These are phyloP conservation scores for Brachyistius frenatus DNA, from an alignment of 2,113 vertebrate species.

Conservation along the genomic window DNA sequence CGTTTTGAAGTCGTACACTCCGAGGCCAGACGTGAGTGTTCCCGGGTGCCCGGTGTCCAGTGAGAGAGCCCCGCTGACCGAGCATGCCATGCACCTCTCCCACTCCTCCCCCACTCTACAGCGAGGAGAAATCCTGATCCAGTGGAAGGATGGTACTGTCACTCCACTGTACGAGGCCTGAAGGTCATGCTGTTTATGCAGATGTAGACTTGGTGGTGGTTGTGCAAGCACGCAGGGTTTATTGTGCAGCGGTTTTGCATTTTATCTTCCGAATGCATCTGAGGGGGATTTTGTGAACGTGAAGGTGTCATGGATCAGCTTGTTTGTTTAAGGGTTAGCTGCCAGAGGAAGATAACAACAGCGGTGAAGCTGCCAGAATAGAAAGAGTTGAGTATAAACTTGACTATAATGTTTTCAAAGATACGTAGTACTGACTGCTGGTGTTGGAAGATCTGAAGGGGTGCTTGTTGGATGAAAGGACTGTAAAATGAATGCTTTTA, in stretches of 20 bases:
- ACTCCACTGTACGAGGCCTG: constrained; percentile 88
- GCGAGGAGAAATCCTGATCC: constrained; percentile 88
- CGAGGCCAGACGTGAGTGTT: constrained; percentile 65
- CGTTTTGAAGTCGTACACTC: constrained; percentile 83
- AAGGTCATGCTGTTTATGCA: constrained; percentile 1
- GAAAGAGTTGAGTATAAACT: constrained; percentile 4
- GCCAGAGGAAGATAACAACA: too few relatives aligned
- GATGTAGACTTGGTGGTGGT: not conserved
- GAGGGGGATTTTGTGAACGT: not conserved
- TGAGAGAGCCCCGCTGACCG: constrained; percentile 81
- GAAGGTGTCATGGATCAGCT: not conserved
- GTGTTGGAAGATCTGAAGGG: not conserved
- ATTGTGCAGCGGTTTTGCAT: not conserved
- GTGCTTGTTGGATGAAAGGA: constrained; percentile 20
- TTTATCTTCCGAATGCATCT: not conserved
- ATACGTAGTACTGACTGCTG: not conserved
- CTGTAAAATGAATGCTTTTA: not conserved
- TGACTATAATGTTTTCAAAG: constrained; percentile 11
- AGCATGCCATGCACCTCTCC: constrained; percentile 72
- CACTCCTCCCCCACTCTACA: constrained; percentile 81
- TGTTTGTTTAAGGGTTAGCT: too few relatives aligned
- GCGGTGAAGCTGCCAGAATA: constrained; percentile 4
- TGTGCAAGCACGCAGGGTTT: not conserved
- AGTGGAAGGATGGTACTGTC: constrained; percentile 89
- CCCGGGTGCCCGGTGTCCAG: constrained; percentile 76